A percentile compares a stretch with the other conserved stretches of the same genome.
Conservation (phyloP, 1,140 invertebrate species). For the Thaumetopoea pityocampa region DNA sequence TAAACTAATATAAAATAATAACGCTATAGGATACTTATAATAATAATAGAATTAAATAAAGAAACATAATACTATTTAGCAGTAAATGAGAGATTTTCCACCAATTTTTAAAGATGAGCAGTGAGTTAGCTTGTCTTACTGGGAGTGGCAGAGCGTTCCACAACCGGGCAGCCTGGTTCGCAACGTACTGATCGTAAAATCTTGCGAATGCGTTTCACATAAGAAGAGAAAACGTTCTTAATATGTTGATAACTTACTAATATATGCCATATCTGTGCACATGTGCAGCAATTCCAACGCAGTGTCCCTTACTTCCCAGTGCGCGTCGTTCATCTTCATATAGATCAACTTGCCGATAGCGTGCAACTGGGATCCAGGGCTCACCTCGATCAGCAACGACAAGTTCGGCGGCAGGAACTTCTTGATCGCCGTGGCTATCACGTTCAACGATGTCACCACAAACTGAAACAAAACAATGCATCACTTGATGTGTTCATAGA, state of each 20-base stretch:
- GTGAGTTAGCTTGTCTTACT: background rate
- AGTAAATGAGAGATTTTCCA: constrained; percentile 2
- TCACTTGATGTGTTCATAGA: no score
- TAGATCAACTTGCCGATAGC: constrained; percentile 81
- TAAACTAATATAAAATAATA: no score
- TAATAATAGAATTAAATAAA: no score
- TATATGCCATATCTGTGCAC: constrained; percentile 80
- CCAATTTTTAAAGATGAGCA: background rate
- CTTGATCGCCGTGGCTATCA: constrained; percentile 81
- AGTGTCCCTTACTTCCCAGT: constrained; percentile 86
- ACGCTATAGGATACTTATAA: no score
- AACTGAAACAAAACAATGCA: constrained; percentile 72
- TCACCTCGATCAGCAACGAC: constrained; percentile 80
- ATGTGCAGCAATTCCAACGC: constrained; percentile 83
- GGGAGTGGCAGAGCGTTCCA: background rate
- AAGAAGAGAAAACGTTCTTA: no score
- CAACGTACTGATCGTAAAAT: no score
- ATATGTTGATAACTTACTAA: constrained; percentile 80
- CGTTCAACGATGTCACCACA: constrained; percentile 80
- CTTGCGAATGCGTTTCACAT: no score
- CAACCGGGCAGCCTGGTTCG: no score
- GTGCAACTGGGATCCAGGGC: constrained; percentile 79
- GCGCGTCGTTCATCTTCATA: constrained; percentile 81
- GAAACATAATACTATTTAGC: no score
- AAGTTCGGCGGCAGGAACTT: constrained; percentile 86